Conservation (phyloP, 2,113 vertebrate genomes). For the Caracal caracal region DNA sequence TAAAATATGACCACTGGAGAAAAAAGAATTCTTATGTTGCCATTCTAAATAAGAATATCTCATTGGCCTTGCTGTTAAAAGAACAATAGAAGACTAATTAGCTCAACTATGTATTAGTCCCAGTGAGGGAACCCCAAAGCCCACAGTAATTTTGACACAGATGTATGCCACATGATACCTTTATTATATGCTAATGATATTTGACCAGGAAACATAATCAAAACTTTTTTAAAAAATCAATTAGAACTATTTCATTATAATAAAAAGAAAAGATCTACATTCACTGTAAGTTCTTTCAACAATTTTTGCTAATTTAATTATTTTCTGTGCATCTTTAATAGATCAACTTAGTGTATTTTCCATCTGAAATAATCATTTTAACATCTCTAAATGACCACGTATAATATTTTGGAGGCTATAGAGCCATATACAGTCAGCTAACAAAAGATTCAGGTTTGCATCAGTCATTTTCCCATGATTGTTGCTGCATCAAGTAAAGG, state of each 20-base stretch:
- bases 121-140: constrained; percentile 57
- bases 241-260: constrained; percentile 65
- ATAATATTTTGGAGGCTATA: neutral
- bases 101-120: constrained; percentile 66
- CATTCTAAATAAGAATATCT: constrained; percentile 75
- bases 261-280: constrained; percentile 56
- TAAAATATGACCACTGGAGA: constrained; percentile 70
- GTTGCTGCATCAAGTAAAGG: neutral
- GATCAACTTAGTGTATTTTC: neutral
- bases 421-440: neutral
- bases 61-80: constrained; percentile 76
- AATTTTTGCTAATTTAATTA: constrained; percentile 71
- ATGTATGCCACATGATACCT: constrained; percentile 71
- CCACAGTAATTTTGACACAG: constrained; percentile 69
- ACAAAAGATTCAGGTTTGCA: neutral
- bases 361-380: constrained; percentile 50
- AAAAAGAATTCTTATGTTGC: constrained; percentile 71
- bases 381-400: constrained; percentile 5
- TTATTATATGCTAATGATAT: constrained; percentile 76
- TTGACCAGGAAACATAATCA: constrained; percentile 71
- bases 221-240: constrained; percentile 72
- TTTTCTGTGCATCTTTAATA: constrained; percentile 1
- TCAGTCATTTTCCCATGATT: neutral
- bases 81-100: constrained; percentile 80
- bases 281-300: constrained; percentile 41